phyloP scores from a whole-genome alignment of 2,888 invertebrate genomes.

The Trachelus iudaicus region DNA sequence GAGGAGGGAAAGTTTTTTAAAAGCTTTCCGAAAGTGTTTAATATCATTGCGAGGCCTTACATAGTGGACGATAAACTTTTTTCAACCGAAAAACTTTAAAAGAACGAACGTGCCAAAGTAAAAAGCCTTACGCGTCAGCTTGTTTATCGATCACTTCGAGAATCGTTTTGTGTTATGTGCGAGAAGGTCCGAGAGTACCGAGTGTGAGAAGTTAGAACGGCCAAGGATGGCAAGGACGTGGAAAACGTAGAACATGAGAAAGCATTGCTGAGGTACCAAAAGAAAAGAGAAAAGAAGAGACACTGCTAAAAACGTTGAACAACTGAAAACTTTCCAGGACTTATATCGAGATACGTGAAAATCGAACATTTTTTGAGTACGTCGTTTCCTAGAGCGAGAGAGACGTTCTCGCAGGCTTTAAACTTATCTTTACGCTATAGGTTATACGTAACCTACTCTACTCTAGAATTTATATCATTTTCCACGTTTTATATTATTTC shows the following conservation, averaged over 20 bases:
- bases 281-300: not conserved
- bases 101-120: not conserved
- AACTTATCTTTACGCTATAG: not conserved
- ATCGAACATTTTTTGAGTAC: not conserved
- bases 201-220: not conserved
- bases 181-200: not conserved
- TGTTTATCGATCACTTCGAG: not conserved
- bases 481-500: not conserved
- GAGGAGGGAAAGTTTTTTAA: not conserved
- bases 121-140: not conserved
- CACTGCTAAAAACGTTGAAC: not conserved
- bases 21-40: not conserved
- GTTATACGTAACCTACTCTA: not conserved
- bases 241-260: not conserved
- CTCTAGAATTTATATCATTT: not conserved
- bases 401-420: not conserved
- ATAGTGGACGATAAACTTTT: not conserved
- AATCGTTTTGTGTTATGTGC: not conserved
- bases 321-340: not conserved
- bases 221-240: not conserved
- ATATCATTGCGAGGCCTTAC: not conserved
- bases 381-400: not conserved
- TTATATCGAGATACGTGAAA: not conserved
- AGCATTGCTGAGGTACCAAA: not conserved
- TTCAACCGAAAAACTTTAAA: not conserved